Conservation (phyloP, 2,113 vertebrate genomes). For the Ellobius talpinus region DNA sequence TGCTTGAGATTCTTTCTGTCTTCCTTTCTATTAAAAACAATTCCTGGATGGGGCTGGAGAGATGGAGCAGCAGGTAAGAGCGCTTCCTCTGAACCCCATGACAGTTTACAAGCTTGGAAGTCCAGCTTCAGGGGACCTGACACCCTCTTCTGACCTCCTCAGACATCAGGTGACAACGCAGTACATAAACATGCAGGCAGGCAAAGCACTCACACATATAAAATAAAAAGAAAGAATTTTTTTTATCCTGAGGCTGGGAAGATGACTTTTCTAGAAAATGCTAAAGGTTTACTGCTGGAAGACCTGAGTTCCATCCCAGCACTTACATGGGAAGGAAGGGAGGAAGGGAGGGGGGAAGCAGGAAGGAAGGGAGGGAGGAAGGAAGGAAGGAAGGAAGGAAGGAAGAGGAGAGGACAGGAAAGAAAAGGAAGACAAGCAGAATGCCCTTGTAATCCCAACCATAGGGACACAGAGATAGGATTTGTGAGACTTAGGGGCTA, state of each 20-base stretch:
- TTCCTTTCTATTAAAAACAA: not conserved
- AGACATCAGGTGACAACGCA: not conserved
- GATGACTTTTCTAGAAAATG: not conserved
- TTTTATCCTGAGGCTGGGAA: not conserved
- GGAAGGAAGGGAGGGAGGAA: not conserved
- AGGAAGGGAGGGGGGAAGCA: no score
- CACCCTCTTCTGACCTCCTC: not conserved
- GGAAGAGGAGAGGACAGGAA: not conserved
- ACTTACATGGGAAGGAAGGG: not conserved
- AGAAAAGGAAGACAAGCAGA: not conserved
- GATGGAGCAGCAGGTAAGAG: not conserved
- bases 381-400: fast-evolving
- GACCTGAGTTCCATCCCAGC: not conserved
- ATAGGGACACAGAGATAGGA: not conserved
- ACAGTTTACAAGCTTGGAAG: not conserved
- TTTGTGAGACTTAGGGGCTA: not conserved
- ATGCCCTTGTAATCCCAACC: not conserved
- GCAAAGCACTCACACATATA: not conserved
- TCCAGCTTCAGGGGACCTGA: not conserved
- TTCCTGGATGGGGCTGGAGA: not conserved
- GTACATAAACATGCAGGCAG: not conserved
- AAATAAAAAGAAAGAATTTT: not conserved
- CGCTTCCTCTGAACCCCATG: no score
- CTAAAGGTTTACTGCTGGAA: not conserved
- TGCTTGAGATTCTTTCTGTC: not conserved